phyloP scores from a whole-genome alignment of 2,888 invertebrate species.

The Eristalis intricaria region DNA sequence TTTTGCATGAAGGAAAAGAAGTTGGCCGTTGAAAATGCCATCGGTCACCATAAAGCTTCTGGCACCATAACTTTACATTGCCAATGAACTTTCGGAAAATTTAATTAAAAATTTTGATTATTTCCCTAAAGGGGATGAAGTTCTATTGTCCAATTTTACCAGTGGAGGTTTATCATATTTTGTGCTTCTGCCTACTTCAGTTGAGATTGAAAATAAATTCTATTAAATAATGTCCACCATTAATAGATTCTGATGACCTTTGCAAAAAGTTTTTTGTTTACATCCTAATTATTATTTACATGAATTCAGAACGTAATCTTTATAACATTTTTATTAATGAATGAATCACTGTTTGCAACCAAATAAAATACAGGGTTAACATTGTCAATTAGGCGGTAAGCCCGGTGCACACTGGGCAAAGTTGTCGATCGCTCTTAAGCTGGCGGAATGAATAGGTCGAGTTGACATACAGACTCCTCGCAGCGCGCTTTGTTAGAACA shows the following conservation, averaged over 20 bases:
- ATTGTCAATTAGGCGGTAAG: too few relatives aligned
- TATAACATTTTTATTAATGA: too few relatives aligned
- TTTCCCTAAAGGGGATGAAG: conserved; percentile 37
- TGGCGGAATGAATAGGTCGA: too few relatives aligned
- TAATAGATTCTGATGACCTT: conserved; percentile 4
- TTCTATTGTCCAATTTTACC: conserved; percentile 4
- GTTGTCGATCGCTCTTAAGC: too few relatives aligned
- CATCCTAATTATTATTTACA: too few relatives aligned
- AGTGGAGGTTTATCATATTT: conserved; percentile 22
- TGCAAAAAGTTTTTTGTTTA: too few relatives aligned
- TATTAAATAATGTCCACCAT: neutral
- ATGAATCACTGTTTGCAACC: too few relatives aligned
- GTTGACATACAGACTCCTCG: too few relatives aligned
- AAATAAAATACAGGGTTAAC: too few relatives aligned
- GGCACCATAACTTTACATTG: conserved; percentile 30
- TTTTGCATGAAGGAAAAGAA: conserved; percentile 28
- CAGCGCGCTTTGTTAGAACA: too few relatives aligned
- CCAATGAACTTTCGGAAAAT: conserved; percentile 23
- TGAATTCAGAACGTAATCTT: too few relatives aligned
- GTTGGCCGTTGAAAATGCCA: conserved; percentile 8
- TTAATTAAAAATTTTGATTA: conserved; percentile 68
- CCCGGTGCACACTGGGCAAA: too few relatives aligned
- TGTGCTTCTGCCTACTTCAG: conserved; percentile 13
- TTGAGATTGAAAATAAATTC: conserved; percentile 27
- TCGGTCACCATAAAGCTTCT: conserved; percentile 40